These are phyloP conservation scores for Dascyllus trimaculatus DNA, from an alignment of 2,113 vertebrate species.

Conservation along the genomic window DNA sequence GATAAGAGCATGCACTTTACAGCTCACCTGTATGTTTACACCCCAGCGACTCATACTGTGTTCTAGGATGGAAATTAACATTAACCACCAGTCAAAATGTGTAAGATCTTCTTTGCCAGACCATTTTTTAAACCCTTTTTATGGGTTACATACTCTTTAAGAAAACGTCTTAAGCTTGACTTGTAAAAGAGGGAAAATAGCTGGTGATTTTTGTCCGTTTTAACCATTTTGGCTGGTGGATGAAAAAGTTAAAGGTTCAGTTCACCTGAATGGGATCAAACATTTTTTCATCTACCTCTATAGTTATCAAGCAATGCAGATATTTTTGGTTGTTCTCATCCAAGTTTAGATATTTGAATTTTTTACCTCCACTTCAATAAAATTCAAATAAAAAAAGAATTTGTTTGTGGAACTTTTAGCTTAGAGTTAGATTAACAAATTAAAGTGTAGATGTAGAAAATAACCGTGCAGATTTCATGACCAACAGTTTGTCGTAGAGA, in stretches of 20 bases:
- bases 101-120: not conserved
- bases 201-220: not conserved
- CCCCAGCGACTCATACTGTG: not conserved
- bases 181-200: too few species aligned
- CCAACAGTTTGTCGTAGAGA: not conserved
- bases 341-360: too few species aligned
- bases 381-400: conserved; percentile 2
- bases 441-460: too few species aligned
- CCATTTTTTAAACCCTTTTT: not conserved
- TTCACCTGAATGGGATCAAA: conserved; percentile 5
- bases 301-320: not conserved
- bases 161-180: too few species aligned
- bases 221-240: conserved; percentile 26
- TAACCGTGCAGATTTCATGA: not conserved
- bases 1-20: conserved; percentile 45
- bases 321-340: too few species aligned
- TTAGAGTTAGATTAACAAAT: too few species aligned
- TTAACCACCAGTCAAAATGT: conserved; percentile 20
- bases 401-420: too few species aligned
- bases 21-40: conserved; percentile 29
- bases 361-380: not conserved
- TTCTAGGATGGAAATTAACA: conserved; percentile 12
- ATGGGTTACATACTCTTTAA: not conserved
- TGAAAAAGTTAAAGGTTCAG: conserved; percentile 16
- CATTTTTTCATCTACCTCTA: not conserved